phyloP scores from a whole-genome alignment of 2,888 invertebrate genomes.

The Chrysomela aeneicollis region DNA sequence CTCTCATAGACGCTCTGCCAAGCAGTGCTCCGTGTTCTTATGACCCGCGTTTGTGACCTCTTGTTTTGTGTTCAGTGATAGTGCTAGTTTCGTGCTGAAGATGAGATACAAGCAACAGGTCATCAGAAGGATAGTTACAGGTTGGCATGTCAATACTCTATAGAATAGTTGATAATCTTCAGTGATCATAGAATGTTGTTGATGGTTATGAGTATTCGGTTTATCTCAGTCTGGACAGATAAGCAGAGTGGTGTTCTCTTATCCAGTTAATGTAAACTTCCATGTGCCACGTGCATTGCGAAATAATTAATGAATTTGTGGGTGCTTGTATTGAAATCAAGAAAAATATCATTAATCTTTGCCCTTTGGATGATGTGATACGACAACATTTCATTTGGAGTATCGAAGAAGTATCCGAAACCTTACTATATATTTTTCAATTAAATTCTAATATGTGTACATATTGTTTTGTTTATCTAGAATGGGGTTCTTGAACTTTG shows the following conservation, averaged over 20 bases:
- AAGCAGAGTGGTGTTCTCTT: neutral
- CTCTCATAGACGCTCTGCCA: constrained; percentile 25
- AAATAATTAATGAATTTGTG: neutral
- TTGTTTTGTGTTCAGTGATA: constrained; percentile 28
- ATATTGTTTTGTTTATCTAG: too few species aligned
- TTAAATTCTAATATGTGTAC: too few species aligned
- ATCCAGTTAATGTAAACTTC: neutral
- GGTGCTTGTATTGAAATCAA: too few species aligned
- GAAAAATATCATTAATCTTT: too few species aligned
- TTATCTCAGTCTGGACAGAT: neutral
- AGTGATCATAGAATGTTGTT: neutral
- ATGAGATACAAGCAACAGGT: constrained; percentile 53
- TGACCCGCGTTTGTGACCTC: constrained; percentile 44
- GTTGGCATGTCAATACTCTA: constrained; percentile 25
- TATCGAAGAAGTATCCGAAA: too few species aligned
- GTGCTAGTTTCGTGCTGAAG: constrained; percentile 31
- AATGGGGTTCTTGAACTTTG: neutral
- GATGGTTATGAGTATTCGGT: neutral
- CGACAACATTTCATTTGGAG: too few species aligned
- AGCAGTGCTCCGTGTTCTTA: constrained; percentile 43
- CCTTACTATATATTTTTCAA: too few species aligned
- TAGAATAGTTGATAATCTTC: neutral
- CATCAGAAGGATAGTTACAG: constrained; percentile 49
- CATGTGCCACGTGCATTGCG: neutral
- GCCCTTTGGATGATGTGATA: too few species aligned